Conservation (phyloP, 2,797 vertebrate species). For the Peromyscus attwateri region DNA sequence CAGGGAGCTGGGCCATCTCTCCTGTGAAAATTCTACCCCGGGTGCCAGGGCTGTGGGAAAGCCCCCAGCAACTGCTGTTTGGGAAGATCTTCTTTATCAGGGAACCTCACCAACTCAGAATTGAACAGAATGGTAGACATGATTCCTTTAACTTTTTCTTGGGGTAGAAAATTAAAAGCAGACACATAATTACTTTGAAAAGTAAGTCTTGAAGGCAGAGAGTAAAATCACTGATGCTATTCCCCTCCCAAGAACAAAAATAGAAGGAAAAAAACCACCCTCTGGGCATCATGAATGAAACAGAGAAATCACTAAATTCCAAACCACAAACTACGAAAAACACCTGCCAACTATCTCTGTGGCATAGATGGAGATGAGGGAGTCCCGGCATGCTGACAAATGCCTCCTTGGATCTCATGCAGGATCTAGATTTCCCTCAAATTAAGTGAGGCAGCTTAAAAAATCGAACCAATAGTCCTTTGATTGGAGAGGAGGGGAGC, state of each 20-base stretch:
- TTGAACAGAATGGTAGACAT: neutral
- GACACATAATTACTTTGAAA: slow-evolving; percentile 63
- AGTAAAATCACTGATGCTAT: slow-evolving; percentile 57
- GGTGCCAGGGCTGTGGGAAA: neutral
- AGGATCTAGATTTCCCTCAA: slow-evolving; percentile 49
- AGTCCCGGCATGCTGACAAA: slow-evolving; percentile 46
- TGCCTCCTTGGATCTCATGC: slow-evolving; percentile 40
- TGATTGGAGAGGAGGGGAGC: slow-evolving; percentile 24
- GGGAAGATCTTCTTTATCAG: neutral
- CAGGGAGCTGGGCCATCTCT: slow-evolving; percentile 43
- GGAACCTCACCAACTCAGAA: neutral
- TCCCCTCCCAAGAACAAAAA: slow-evolving; percentile 66
- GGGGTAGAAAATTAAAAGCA: slow-evolving; percentile 74
- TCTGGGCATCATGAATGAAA: slow-evolving; percentile 68
- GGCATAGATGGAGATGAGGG: slow-evolving; percentile 1
- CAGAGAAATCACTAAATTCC: slow-evolving; percentile 66
- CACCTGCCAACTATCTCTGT: slow-evolving; percentile 61
- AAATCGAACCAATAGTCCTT: neutral
- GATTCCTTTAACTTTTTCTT: slow-evolving; percentile 49
- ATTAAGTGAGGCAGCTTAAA: slow-evolving; percentile 38
- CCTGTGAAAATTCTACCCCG: slow-evolving; percentile 52
- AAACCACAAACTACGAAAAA: slow-evolving; percentile 73
- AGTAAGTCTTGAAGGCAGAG: slow-evolving; percentile 65
- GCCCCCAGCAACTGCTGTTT: neutral
- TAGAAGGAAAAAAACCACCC: neutral